phyloP scores from a whole-genome alignment of 2,797 vertebrate genomes.

The Cuculus canorus region DNA sequence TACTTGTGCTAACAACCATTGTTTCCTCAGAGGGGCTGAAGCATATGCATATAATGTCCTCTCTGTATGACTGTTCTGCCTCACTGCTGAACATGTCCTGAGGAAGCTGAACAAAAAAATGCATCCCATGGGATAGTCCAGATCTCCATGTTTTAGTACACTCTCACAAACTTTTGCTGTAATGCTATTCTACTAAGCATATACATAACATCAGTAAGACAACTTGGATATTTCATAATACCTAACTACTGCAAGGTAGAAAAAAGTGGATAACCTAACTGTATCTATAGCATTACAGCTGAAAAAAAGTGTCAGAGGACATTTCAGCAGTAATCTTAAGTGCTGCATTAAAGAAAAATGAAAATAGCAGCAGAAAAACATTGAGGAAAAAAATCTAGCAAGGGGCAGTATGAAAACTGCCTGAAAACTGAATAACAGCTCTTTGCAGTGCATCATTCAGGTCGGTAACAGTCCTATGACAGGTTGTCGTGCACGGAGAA shows the following conservation, averaged over 20 bases:
- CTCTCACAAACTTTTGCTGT: background rate
- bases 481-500: background rate
- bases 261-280: background rate
- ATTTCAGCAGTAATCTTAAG: background rate
- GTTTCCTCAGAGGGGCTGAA: constrained; percentile 92
- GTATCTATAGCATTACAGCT: background rate
- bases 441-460: background rate
- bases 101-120: constrained; percentile 82
- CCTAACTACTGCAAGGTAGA: background rate
- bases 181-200: background rate
- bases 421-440: background rate
- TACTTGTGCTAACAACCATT: constrained; percentile 83
- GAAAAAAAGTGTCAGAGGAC: background rate
- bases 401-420: background rate
- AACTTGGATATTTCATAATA: background rate
- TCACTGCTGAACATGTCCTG: constrained; percentile 77
- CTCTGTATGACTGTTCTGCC: constrained; percentile 74
- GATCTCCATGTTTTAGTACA: background rate
- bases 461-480: background rate
- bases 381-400: background rate
- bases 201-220: background rate
- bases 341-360: background rate
- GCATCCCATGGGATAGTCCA: background rate
- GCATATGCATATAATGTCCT: constrained; percentile 85
- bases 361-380: background rate